These are phyloP conservation scores for Drosophila truncata DNA, from an alignment of 1,140 invertebrate genomes.

Conservation along the genomic window DNA sequence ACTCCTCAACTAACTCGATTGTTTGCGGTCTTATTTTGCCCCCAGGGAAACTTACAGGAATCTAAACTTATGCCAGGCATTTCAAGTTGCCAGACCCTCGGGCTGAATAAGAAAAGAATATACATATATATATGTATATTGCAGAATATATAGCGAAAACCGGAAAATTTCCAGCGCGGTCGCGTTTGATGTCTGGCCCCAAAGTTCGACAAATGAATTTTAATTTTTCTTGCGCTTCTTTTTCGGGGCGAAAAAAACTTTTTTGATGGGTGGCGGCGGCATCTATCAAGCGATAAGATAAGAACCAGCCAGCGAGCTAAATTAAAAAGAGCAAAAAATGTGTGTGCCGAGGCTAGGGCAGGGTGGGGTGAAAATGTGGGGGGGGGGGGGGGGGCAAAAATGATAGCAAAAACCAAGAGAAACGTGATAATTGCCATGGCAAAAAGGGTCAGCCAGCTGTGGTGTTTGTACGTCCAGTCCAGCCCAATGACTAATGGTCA, in stretches of 20 bases:
- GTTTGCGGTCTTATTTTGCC: constrained; percentile 54
- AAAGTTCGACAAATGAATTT: constrained; percentile 68
- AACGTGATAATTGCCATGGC: constrained; percentile 79
- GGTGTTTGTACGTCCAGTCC: constrained; percentile 30
- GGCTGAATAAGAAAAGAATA: constrained; percentile 35
- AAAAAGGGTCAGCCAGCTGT: constrained; percentile 74
- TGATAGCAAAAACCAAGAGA: constrained; percentile 46
- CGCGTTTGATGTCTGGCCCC: constrained; percentile 59
- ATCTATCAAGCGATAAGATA: constrained; percentile 62
- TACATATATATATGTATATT: neutral
- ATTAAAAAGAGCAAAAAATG: constrained; percentile 51
- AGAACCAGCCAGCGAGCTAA: constrained; percentile 43
- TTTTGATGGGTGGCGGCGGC: constrained; percentile 38
- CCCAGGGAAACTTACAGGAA: constrained; percentile 43
- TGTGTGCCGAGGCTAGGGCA: constrained; percentile 10
- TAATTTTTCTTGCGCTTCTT: constrained; percentile 63
- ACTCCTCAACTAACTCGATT: constrained; percentile 61
- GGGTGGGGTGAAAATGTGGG: constrained; percentile 7
- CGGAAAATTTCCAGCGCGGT: constrained; percentile 38
- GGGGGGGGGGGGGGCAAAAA: constrained; percentile 14
- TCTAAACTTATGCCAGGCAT: constrained; percentile 66
- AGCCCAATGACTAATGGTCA: constrained; percentile 75
- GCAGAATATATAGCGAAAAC: constrained; percentile 2
- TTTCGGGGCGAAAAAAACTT: constrained; percentile 40
- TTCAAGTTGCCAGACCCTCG: constrained; percentile 32